Percentiles rank a stretch among this genome's conserved stretches.
Conservation (phyloP, 2,797 vertebrate species). For the Neosalanx taihuensis region DNA sequence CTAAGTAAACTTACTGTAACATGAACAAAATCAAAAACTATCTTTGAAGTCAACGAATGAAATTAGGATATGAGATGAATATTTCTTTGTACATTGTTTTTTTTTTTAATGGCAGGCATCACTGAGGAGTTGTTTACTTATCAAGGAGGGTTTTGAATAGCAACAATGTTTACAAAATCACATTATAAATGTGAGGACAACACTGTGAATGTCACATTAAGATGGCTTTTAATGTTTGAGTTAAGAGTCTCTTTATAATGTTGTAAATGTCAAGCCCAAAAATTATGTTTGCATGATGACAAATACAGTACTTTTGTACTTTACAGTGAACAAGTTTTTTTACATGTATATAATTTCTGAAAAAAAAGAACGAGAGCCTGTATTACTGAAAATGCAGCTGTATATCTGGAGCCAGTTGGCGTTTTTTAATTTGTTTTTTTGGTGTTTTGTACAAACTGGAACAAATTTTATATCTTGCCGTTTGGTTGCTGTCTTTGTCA, state of each 20-base stretch:
- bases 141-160: slow-evolving; percentile 56
- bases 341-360: slow-evolving; percentile 7
- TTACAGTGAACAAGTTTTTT: slow-evolving; percentile 37
- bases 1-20: neutral
- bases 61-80: slow-evolving; percentile 2
- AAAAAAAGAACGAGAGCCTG: slow-evolving; percentile 48
- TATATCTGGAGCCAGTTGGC: slow-evolving; percentile 43
- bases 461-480: slow-evolving; percentile 65
- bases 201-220: slow-evolving; percentile 69
- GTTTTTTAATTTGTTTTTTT: slow-evolving; percentile 61
- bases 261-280: slow-evolving; percentile 50
- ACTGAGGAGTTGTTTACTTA: slow-evolving; percentile 58
- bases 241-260: slow-evolving; percentile 38
- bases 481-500: slow-evolving; percentile 59
- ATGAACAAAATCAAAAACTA: neutral
- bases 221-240: slow-evolving; percentile 50
- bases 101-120: slow-evolving; percentile 18
- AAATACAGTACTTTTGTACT: slow-evolving; percentile 41
- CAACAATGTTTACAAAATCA: slow-evolving; percentile 70
- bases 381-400: slow-evolving; percentile 53
- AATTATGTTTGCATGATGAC: slow-evolving; percentile 37
- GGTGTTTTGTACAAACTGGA: slow-evolving; percentile 71
- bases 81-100: slow-evolving; percentile 1
- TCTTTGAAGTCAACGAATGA: slow-evolving; percentile 3
- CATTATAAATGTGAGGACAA: slow-evolving; percentile 60